Evolutionary conservation across 1,140 invertebrate species (phyloP).

Genomic region (Lamellibrachia luymesi): DNA sequence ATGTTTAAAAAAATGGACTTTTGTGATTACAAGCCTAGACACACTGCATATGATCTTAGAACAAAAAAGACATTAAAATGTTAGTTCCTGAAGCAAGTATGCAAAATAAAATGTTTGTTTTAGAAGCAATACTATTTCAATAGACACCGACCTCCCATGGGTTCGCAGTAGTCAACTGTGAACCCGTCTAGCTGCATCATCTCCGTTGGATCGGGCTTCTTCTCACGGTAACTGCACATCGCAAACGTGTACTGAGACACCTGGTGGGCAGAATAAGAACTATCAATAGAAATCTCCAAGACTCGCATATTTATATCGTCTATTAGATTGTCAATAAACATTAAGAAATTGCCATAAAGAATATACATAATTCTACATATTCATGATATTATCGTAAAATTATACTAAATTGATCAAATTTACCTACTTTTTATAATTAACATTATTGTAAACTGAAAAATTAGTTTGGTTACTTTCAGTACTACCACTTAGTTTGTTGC

Average conservation of each 20-base stretch:
- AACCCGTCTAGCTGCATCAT: conserved; percentile 99
- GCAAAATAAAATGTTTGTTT: not conserved
- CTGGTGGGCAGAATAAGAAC: conserved; percentile 33
- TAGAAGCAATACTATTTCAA: not conserved
- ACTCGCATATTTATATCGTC: not conserved
- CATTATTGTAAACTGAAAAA: not conserved
- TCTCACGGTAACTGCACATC: conserved; percentile 99
- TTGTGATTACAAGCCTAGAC: not conserved
- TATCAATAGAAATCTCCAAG: not conserved
- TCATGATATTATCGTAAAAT: not conserved
- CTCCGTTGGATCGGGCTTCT: conserved; percentile 97
- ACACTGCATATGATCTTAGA: too few species aligned
- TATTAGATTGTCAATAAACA: conserved; percentile 7
- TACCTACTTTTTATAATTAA: not conserved
- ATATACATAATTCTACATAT: not conserved
- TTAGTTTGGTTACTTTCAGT: not conserved
- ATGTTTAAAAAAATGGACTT: not conserved
- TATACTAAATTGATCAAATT: not conserved
- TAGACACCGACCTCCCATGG: conserved; percentile 55
- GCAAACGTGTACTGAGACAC: conserved; percentile 98
- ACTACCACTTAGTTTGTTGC: not conserved
- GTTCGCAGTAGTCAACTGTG: conserved; percentile 98
- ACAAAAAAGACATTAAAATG: not conserved
- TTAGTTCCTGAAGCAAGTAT: not conserved
- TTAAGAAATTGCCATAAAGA: conserved; percentile 16